Evolutionary conservation across 1,140 invertebrate genomes (phyloP).

Genomic region (Cydia splendana): DNA sequence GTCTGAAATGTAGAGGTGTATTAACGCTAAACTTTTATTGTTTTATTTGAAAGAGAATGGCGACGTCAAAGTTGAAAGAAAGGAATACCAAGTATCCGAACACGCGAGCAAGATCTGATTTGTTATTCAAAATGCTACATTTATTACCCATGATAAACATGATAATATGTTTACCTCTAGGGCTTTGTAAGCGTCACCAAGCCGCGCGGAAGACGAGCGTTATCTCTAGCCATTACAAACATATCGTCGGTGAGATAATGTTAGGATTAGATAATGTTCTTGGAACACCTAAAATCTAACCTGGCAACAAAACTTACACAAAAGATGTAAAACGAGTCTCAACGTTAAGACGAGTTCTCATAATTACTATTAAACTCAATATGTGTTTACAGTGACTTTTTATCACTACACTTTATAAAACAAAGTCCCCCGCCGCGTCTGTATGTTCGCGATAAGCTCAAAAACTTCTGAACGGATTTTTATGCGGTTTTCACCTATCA

Average conservation of each 20-base stretch:
- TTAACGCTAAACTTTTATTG: not conserved
- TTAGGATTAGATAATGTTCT: slow-evolving; percentile 60
- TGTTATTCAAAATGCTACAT: not conserved
- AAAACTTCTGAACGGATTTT: no score
- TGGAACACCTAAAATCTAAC: slow-evolving; percentile 35
- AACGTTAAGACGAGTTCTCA: no score
- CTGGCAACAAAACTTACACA: not conserved
- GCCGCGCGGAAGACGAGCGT: slow-evolving; percentile 47
- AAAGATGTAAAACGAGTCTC: no score
- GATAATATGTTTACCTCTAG: not conserved
- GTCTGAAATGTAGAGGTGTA: no score
- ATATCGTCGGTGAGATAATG: slow-evolving; percentile 65
- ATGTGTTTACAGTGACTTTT: no score
- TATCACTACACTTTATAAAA: no score
- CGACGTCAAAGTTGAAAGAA: not conserved
- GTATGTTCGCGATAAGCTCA: no score
- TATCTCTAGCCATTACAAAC: slow-evolving; percentile 56
- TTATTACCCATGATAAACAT: not conserved
- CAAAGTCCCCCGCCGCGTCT: no score
- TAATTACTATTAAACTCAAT: no score
- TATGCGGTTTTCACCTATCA: no score
- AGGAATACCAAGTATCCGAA: not conserved
- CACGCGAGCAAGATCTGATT: not conserved
- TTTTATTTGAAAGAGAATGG: not conserved
- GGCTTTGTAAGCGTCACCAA: slow-evolving; percentile 13